These are phyloP conservation scores for Melanostigma gelatinosum DNA, from an alignment of 2,113 vertebrate species.

Conservation along the genomic window DNA sequence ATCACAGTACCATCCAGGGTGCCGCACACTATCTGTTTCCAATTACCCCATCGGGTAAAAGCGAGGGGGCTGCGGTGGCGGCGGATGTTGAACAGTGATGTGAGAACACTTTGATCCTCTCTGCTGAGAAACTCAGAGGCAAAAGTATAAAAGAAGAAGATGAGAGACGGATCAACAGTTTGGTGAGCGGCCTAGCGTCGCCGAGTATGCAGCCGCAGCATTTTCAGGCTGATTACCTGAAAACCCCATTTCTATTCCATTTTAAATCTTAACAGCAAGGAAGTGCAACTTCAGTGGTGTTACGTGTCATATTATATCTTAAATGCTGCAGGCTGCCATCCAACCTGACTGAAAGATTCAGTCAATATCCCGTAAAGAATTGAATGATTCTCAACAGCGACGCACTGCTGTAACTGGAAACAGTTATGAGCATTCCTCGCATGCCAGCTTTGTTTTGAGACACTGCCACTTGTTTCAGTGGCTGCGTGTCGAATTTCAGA, in stretches of 20 bases:
- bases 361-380: constrained; percentile 15
- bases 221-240: constrained; percentile 61
- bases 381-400: constrained; percentile 33
- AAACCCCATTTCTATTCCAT: constrained; percentile 44
- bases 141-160: constrained; percentile 16
- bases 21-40: constrained; percentile 61
- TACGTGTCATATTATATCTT: constrained; percentile 46
- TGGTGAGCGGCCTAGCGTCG: not conserved
- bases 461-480: constrained; percentile 37
- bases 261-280: constrained; percentile 40
- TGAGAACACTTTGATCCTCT: constrained; percentile 67
- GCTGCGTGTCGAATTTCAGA: constrained; percentile 28
- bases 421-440: constrained; percentile 25
- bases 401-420: constrained; percentile 42
- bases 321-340: constrained; percentile 25
- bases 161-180: constrained; percentile 49
- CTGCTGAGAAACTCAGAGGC: constrained; percentile 39
- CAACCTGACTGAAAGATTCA: not conserved
- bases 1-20: constrained; percentile 26
- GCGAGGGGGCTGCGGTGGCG: not conserved
- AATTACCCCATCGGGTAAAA: constrained; percentile 64
- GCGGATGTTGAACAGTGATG: constrained; percentile 35
- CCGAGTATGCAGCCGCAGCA: constrained; percentile 37
- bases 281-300: constrained; percentile 42
- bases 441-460: constrained; percentile 25